Evolutionary conservation across 2,797 vertebrate genomes (phyloP), one percentile per base, ranked within the genome.

Genomic region (Thripadectes ignobilis): DNA sequence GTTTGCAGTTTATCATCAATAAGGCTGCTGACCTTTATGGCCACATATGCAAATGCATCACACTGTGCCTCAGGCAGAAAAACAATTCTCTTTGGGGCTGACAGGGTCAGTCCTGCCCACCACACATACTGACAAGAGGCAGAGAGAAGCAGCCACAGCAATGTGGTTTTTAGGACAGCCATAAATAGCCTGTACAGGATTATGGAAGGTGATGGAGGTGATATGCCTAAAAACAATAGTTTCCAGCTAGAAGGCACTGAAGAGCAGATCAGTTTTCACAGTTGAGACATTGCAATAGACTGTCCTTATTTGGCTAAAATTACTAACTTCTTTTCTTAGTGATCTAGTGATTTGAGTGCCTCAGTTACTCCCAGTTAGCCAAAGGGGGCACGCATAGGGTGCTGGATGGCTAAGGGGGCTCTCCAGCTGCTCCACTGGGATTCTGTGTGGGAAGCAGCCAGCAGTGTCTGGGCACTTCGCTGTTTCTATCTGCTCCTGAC

Each of bases 11-110:
- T 63, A 46, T 18, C 59, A 14, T 34, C 36, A 32, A 12, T 63
- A 85, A 76, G 43, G 12, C n/a, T 88, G 24, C 23, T 77, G 43
- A 41, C 36, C 14, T 82, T 61, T 39, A 54, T 32, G 85, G 26
- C 2, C n/a, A 20, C 6, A 6, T 6, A 7, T 1, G 0, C 45
- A 36, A 67, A 67, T 14, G 36, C 6, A 36, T 30, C 4, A 0
- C 15, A 7, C 18, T 32, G 12, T 63, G 26, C 36, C 63, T 86
- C 39, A 83, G 13, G 59, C 26, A 74, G 21, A 65, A 74, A 69
- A 59, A 11, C 27, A 55, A 8, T 30, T 65, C 23, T 74, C 8
- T 20, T 27, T 36, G 27, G 7, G 52, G 20, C 51, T 49, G 30
- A 16, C n/a, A 29, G 30, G 23, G 12, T 65, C 58, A 82, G 45